Evolutionary conservation across 2,888 invertebrate species (phyloP), one percentile per base, ranked within the genome.

Genomic region (Melitaea athalia): DNA sequence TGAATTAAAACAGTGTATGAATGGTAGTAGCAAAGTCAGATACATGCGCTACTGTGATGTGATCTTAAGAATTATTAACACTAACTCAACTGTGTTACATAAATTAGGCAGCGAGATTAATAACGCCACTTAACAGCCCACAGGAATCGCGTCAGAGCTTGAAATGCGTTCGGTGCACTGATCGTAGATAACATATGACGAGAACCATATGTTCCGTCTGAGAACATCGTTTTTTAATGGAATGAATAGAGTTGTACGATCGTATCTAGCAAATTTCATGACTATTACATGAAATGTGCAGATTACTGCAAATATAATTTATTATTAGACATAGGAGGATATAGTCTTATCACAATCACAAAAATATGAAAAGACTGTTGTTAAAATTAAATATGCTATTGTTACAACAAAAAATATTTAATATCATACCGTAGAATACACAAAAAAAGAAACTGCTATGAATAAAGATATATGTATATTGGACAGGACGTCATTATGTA

Each of bases 381-480:
- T 57, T 57, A 6, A 57, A 57, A 57, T 38, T 38, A 57, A n/a
- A n/a, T 15, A 42, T 10, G 3, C 12, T 10, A 52, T 50, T 17
- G 7, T 60, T 33, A 33, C 31, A 52, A 59, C 8, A 17, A 52
- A 60, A 52, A 59, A 60, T 64, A 55, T 55, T 69, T 47, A 71
- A 74, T 62, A 72, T 63, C 64, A 70, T 53, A 55, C n/a, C 5
- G n/a, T 49, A 5, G 47, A 49, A 49, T n/a, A 5, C 14, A 49
- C n/a, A 49, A 49, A 1, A 49, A 49, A 3, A 49, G 47, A 49
- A 6, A 53, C 45, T 69, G 72, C 77, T 74, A 79, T 79, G 81
- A 83, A 88, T 87, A 88, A 82, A 78, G 85, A 89, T 89, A 87
- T 89, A n/a, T n/a, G n/a, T n/a, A 89, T 89, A 87, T 86, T 81